Conservation (phyloP, 2,113 vertebrate genomes). For the Lethenteron camtschaticum region DNA sequence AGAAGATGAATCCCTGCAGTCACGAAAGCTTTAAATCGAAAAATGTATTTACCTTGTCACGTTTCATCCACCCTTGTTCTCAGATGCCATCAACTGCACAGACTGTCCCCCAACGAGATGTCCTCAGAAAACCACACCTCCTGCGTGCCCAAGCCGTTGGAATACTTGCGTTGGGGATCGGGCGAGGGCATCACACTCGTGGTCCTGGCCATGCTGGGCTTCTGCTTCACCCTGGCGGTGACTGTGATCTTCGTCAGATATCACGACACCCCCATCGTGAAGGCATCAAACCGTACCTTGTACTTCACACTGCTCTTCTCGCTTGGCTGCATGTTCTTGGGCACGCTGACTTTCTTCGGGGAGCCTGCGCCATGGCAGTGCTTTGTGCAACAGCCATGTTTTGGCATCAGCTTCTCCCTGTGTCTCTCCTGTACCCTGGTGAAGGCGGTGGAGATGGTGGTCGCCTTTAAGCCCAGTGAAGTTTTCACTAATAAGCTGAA, state of each 20-base stretch:
- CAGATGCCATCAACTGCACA: constrained; percentile 2
- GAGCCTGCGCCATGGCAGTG: constrained; percentile 2
- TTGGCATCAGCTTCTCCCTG: constrained; percentile 6
- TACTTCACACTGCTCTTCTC: not conserved
- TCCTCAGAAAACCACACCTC: not conserved
- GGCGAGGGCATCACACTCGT: not conserved
- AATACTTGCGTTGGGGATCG: not conserved
- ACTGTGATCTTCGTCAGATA: not conserved
- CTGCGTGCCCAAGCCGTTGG: not conserved
- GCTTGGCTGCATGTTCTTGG: not conserved
- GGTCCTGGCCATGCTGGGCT: not conserved
- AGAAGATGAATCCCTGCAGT: no score
- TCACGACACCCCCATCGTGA: constrained; percentile 5
- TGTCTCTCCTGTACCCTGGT: constrained; percentile 5
- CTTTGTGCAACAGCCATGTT: not conserved
- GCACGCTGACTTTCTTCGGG: not conserved
- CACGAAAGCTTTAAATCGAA: no score
- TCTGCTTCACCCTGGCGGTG: not conserved
- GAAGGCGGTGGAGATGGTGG: constrained; percentile 3
- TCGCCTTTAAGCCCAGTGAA: not conserved
- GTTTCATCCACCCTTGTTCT: no score
- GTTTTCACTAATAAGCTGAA: not conserved
- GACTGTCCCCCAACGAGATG: not conserved
- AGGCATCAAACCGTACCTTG: not conserved
- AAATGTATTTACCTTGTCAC: no score